phyloP scores from a whole-genome alignment of 1,140 invertebrate genomes.

The Bombus confusus region DNA sequence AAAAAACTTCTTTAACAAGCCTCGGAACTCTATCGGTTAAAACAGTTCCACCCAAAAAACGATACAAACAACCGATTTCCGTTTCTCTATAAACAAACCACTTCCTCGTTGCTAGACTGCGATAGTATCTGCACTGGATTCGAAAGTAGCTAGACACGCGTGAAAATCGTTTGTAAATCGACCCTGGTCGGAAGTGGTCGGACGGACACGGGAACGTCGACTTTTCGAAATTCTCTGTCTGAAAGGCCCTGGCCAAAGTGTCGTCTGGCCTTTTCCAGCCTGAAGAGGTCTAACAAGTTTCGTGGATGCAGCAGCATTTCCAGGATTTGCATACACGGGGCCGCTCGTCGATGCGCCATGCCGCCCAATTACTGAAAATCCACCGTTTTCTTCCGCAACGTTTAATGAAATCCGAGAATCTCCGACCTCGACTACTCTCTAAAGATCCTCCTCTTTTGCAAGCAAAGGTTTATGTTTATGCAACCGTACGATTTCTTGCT shows the following conservation, averaged over 20 bases:
- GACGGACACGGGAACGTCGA: background rate
- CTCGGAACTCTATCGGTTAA: too few species aligned
- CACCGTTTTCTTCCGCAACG: background rate
- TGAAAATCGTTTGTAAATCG: background rate
- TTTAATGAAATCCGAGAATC: background rate
- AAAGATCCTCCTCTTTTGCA: too few species aligned
- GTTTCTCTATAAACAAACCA: too few species aligned
- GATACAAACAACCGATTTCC: background rate
- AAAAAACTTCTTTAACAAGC: too few species aligned
- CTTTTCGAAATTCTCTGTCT: background rate
- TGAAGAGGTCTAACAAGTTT: background rate
- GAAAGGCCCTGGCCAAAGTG: background rate
- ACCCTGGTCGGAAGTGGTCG: background rate
- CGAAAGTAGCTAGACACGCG: background rate
- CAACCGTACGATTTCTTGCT: background rate
- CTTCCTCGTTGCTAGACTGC: too few species aligned
- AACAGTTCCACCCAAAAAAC: too few species aligned
- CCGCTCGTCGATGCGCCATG: background rate
- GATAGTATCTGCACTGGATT: background rate
- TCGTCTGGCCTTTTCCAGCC: background rate
- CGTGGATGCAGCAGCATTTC: background rate
- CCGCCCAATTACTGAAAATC: background rate
- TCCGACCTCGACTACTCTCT: background rate
- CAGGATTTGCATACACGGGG: background rate
- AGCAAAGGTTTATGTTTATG: too few species aligned